These are phyloP conservation scores for Drosophila helvetica DNA, from an alignment of 2,888 invertebrate genomes.

Conservation along the genomic window DNA sequence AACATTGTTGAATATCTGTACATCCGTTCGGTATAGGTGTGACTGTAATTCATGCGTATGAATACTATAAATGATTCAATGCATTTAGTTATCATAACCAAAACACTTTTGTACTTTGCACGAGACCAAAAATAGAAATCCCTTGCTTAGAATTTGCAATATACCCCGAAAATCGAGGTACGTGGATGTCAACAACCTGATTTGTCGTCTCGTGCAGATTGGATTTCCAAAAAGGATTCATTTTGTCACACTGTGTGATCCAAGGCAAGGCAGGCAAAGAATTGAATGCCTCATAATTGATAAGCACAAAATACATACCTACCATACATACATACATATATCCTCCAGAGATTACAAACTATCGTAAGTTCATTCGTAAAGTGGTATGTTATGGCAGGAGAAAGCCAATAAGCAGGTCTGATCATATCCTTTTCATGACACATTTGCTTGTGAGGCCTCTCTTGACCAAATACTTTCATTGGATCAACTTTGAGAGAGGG, in stretches of 20 bases:
- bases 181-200: too few relatives aligned
- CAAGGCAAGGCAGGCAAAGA: constrained; percentile 27
- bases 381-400: not conserved
- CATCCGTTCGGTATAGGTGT: constrained; percentile 18
- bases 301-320: constrained; percentile 34
- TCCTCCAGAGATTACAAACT: constrained; percentile 3
- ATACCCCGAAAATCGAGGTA: not conserved
- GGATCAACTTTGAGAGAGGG: too few relatives aligned
- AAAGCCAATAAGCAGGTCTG: not conserved
- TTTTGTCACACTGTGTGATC: too few relatives aligned
- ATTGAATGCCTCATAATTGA: constrained; percentile 38
- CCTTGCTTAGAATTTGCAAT: too few relatives aligned
- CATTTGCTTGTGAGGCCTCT: too few relatives aligned
- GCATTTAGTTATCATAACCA: constrained; percentile 58
- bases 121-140: not conserved
- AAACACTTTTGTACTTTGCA: constrained; percentile 32
- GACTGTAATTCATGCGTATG: constrained; percentile 7
- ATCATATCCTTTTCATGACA: too few relatives aligned
- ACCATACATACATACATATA: constrained; percentile 13
- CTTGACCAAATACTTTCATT: too few relatives aligned
- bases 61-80: constrained; percentile 44
- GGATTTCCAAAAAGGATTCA: too few relatives aligned
- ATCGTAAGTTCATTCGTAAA: not conserved
- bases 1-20: constrained; percentile 26
- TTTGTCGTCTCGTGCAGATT: too few relatives aligned